These are phyloP conservation scores for Leptosomus discolor DNA, from an alignment of 2,113 vertebrate species.

Conservation along the genomic window DNA sequence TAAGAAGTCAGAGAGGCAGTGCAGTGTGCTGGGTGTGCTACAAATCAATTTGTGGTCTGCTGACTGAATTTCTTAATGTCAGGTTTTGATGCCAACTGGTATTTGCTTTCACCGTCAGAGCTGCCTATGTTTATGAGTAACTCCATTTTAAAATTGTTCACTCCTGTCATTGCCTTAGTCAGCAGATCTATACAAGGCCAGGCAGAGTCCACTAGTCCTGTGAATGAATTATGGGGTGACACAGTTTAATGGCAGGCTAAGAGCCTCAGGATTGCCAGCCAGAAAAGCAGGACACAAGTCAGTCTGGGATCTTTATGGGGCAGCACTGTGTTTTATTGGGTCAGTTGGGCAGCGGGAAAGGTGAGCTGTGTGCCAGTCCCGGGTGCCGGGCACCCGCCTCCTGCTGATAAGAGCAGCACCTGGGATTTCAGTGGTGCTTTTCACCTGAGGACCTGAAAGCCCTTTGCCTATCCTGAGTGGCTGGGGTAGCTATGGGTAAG, in stretches of 20 bases:
- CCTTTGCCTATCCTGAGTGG: neutral
- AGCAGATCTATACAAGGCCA: slow-evolving; percentile 19
- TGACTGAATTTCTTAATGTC: neutral
- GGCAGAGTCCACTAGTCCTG: neutral
- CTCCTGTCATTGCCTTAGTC: neutral
- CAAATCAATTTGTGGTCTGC: neutral
- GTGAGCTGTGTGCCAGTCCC: neutral
- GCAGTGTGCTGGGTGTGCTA: neutral
- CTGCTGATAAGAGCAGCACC: accelerated
- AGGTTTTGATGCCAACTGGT: neutral
- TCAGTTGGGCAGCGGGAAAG: neutral
- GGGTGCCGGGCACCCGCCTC: neutral
- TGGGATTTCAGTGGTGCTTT: neutral
- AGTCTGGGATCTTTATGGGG: neutral
- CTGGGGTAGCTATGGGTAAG: neutral
- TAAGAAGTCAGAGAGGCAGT: neutral
- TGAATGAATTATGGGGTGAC: neutral
- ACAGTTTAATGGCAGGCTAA: neutral
- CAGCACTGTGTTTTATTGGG: neutral
- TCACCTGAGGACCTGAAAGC: neutral
- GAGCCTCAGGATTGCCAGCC: neutral
- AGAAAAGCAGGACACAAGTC: neutral
- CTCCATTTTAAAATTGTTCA: neutral
- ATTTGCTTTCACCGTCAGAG: neutral
- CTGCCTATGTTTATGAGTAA: neutral